A percentile compares a stretch with the other conserved stretches of the same genome.
Evolutionary conservation across 2,113 vertebrate species (phyloP).

Genomic region (Scomber japonicus): DNA sequence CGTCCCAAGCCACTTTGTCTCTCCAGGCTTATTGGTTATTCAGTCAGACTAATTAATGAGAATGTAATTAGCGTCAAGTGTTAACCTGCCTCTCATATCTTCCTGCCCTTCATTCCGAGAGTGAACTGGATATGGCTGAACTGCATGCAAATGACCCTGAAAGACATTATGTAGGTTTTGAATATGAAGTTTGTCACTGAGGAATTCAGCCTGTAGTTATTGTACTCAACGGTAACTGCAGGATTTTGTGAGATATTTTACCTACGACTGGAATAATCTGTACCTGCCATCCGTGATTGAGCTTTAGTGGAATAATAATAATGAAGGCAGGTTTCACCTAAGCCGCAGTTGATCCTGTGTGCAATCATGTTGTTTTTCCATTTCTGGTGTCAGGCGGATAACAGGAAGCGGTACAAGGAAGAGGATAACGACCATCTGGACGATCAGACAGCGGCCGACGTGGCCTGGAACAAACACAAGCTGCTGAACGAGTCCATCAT

Average conservation of each 20-base stretch:
- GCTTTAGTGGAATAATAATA: not conserved
- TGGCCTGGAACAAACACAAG: constrained; percentile 97
- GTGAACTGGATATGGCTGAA: constrained; percentile 34
- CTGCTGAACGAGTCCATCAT: constrained; percentile 97
- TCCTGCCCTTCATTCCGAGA: constrained; percentile 42
- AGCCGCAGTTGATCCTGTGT: not conserved
- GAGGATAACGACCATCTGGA: constrained; percentile 94
- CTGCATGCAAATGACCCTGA: constrained; percentile 51
- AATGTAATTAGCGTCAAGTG: constrained; percentile 41
- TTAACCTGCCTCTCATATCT: constrained; percentile 35
- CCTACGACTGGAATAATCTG: not conserved
- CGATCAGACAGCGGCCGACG: constrained; percentile 90
- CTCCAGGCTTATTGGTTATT: constrained; percentile 35
- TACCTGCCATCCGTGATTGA: not conserved
- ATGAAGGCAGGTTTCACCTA: not conserved
- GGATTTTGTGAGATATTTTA: not conserved
- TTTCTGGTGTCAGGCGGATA: constrained; percentile 89
- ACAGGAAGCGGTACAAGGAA: constrained; percentile 95
- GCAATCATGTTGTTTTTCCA: not conserved
- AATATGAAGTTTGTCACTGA: not conserved
- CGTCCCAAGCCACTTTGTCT: constrained; percentile 40
- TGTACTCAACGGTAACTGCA: not conserved
- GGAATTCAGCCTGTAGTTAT: not conserved
- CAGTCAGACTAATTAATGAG: constrained; percentile 42
- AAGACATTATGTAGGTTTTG: not conserved